These are phyloP conservation scores for Gallinago nigripennis DNA, from an alignment of 2,797 vertebrate genomes.

Conservation along the genomic window DNA sequence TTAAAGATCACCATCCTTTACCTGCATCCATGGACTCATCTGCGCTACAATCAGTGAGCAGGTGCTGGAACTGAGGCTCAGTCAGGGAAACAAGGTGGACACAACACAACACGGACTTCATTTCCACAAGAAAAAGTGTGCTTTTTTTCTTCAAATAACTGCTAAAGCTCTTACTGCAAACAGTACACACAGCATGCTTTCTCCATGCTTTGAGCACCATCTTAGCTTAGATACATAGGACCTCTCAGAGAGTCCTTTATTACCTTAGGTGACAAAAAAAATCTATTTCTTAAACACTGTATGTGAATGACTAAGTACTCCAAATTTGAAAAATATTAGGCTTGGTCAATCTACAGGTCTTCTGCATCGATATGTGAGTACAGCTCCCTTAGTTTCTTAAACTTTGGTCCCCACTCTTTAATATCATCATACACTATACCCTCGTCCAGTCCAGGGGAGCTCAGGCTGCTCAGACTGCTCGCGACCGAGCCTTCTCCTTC, in stretches of 20 bases:
- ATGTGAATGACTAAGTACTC: not conserved
- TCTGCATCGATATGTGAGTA: conserved; percentile 81
- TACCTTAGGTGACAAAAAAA: not conserved
- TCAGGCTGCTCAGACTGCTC: conserved; percentile 84
- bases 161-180: not conserved
- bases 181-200: not conserved
- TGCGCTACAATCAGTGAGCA: not conserved
- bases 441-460: conserved; percentile 79
- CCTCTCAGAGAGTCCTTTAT: not conserved
- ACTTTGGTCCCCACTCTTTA: conserved; percentile 86
- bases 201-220: not conserved
- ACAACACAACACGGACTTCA: not conserved
- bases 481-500: conserved; percentile 84
- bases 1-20: not conserved
- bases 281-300: not conserved
- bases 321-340: not conserved
- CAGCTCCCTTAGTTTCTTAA: conserved; percentile 85
- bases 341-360: conserved; percentile 65
- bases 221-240: not conserved
- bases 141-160: not conserved
- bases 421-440: conserved; percentile 74
- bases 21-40: not conserved
- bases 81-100: not conserved
- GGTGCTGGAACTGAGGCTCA: not conserved
- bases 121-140: not conserved